A percentile compares a stretch with the other conserved stretches of the same genome.
Evolutionary conservation across 2,888 invertebrate genomes (phyloP).

Genomic region (Aquatica leii): DNA sequence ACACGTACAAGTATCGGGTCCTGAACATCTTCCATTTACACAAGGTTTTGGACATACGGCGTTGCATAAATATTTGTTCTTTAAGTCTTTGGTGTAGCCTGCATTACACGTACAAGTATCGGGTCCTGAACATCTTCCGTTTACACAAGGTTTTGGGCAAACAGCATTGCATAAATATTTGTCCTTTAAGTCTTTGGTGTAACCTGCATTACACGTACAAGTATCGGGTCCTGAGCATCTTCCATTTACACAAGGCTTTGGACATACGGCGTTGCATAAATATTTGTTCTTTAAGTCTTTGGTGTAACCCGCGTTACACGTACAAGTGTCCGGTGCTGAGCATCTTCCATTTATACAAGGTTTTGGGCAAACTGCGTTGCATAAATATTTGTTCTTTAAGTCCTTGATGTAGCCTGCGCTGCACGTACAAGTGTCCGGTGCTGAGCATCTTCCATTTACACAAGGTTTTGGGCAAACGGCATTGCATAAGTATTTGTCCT

Average conservation of each 20-base stretch:
- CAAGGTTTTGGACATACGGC: constrained; percentile 45
- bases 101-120: constrained; percentile 25
- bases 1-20: constrained; percentile 57
- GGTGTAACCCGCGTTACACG: constrained; percentile 14
- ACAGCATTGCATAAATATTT: constrained; percentile 28
- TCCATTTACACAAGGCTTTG: constrained; percentile 52
- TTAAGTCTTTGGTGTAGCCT: background rate
- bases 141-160: constrained; percentile 27
- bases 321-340: no score
- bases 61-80: constrained; percentile 19
- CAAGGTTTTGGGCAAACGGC: constrained; percentile 28
- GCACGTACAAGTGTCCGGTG: constrained; percentile 24
- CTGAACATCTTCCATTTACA: constrained; percentile 53
- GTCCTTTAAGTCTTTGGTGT: constrained; percentile 7
- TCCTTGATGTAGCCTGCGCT: constrained; percentile 39
- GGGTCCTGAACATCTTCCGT: constrained; percentile 26
- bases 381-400: constrained; percentile 4
- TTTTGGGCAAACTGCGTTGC: constrained; percentile 1
- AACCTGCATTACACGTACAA: constrained; percentile 19
- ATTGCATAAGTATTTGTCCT: constrained; percentile 26
- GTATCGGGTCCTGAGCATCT: background rate
- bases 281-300: constrained; percentile 34
- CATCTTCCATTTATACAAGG: constrained; percentile 11
- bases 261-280: constrained; percentile 63
- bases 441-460: constrained; percentile 27